Conservation (phyloP, 2,113 vertebrate genomes). For the Trachemys scripta region DNA sequence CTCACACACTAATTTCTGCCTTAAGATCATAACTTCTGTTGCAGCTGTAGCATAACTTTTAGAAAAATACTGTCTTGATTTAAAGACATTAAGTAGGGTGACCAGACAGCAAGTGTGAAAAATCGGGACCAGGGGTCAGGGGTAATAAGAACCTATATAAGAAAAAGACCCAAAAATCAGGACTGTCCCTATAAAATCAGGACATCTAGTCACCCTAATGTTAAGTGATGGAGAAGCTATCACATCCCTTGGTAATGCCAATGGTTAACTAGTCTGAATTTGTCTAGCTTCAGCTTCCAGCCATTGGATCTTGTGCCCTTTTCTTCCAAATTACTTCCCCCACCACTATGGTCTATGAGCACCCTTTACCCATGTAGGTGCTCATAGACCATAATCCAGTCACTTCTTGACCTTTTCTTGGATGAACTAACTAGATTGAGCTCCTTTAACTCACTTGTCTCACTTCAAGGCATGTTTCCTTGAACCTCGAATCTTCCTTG, state of each 20-base stretch:
- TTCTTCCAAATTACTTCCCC: not conserved
- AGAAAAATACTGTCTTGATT: not conserved
- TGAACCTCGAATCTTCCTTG: not conserved
- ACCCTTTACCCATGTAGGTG: rapidly evolving
- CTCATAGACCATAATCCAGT: not conserved
- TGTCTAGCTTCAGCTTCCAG: not conserved
- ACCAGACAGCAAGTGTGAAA: no score
- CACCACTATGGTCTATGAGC: no score
- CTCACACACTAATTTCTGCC: not conserved
- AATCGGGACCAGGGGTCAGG: no score
- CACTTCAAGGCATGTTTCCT: not conserved
- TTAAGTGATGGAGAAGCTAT: not conserved
- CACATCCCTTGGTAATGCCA: not conserved
- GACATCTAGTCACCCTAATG: not conserved
- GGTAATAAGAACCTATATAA: no score
- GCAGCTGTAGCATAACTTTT: not conserved
- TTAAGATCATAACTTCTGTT: not conserved
- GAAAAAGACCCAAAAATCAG: no score
- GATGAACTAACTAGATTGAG: not conserved
- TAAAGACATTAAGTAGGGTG: not conserved
- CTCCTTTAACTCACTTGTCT: not conserved
- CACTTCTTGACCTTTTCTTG: not conserved
- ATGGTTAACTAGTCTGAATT: not conserved
- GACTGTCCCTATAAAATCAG: no score
- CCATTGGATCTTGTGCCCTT: not conserved